Evolutionary conservation across 2,797 vertebrate species (phyloP), one percentile per base, ranked within the genome.

Genomic region (Macrochelys suwanniensis): DNA sequence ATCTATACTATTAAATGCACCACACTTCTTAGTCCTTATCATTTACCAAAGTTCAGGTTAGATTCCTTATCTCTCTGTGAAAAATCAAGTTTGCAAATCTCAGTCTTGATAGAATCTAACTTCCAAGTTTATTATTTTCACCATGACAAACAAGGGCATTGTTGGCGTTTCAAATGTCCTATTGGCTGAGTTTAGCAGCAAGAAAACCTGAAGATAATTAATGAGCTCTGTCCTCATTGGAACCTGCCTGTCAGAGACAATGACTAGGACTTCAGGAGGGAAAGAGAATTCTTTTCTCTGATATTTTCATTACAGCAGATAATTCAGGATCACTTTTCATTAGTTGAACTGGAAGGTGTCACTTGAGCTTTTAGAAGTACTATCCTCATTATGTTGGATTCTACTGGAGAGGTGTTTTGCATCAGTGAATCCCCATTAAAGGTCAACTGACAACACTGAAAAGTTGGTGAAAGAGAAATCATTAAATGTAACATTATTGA

Each of bases 371-470:
- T 96, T 68, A 93, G 89, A 96, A 90, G 47, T 42, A 33, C 6
- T 42, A 19, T 3, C 37, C 47, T 89, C 56, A 82, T 94, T 89
- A 86, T 2, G 1, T 45, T 1, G 0, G 31, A 85, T 92, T 87
- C 84, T 84, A 23, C 47, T 83, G 88, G 82, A 94, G 57, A 95
- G 42, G 42, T 91, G 82, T 88, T 97, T 96, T 95, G 87, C 86
- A 96, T 94, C 92, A 89, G 85, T 97, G 93, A 91, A 95, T 94
- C 51, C 93, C 89, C 81, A 88, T 93, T 96, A 96, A 96, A 96
- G 92, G 94, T 95, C 89, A 97, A 88, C 83, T 89, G 94, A 94
- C 89, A 96, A 91, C 71, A 89, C 54, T 87, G 81, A 94, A 92
- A 88, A 65, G 68, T 15, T 91, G 61, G 51, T 85, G 59, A 92